These are phyloP conservation scores for Hippoglossus stenolepis DNA, from an alignment of 2,113 vertebrate genomes.

Conservation along the genomic window DNA sequence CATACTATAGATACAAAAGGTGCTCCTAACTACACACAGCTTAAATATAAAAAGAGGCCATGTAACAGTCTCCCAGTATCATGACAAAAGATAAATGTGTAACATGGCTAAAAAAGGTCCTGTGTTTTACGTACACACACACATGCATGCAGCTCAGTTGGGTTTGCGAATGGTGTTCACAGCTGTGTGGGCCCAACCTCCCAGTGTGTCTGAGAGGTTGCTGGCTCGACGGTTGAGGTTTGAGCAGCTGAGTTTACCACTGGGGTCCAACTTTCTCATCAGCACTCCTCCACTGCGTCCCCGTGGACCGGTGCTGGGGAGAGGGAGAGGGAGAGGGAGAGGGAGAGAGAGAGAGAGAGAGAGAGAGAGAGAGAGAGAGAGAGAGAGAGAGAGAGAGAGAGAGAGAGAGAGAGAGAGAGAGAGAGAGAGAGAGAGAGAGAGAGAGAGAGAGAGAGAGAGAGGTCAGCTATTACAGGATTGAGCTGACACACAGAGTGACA, in stretches of 20 bases:
- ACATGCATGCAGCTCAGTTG: constrained; percentile 55
- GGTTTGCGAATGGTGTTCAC: constrained; percentile 66
- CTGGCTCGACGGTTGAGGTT: constrained; percentile 68
- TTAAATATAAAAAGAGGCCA: constrained; percentile 13
- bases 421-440: too few relatives aligned
- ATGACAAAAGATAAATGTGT: constrained; percentile 20
- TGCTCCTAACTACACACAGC: constrained; percentile 18
- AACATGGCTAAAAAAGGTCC: constrained; percentile 45
- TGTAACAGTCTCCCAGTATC: constrained; percentile 30
- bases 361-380: too few relatives aligned
- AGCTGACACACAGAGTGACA: too few relatives aligned
- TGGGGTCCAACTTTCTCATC: constrained; percentile 76
- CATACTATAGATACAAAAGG: constrained; percentile 2
- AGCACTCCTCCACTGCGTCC: constrained; percentile 36
- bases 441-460: too few relatives aligned
- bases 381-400: constrained; percentile 5
- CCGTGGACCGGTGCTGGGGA: constrained; percentile 33
- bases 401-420: background rate
- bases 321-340: background rate
- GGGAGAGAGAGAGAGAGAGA: too few relatives aligned
- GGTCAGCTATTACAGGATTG: too few relatives aligned
- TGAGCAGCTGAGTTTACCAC: constrained; percentile 75
- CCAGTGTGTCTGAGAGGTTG: constrained; percentile 57
- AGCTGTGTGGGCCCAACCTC: constrained; percentile 68
- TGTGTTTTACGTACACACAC: constrained; percentile 9